Evolutionary conservation across 2,797 vertebrate species (phyloP).

Genomic region (Eupleurogrammus muticus): DNA sequence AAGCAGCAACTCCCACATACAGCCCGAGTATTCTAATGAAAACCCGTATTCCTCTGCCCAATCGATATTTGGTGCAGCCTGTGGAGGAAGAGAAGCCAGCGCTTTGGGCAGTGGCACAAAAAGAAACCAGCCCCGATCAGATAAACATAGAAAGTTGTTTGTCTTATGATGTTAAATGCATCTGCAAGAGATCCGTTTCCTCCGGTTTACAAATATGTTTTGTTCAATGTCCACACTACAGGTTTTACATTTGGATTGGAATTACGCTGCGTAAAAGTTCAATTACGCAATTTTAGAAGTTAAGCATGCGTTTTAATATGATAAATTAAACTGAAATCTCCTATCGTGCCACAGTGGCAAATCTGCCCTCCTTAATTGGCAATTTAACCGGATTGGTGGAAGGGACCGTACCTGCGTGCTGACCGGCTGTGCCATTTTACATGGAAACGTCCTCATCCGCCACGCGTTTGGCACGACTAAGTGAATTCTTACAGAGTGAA

Average conservation of each 20-base stretch:
- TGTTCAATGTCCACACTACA: neutral
- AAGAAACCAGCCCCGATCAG: no score
- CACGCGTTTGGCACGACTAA: neutral
- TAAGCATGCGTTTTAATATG: neutral
- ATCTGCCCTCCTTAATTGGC: neutral
- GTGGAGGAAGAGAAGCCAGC: no score
- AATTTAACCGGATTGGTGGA: neutral
- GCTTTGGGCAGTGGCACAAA: no score
- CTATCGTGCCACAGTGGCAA: neutral
- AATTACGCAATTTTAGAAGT: neutral
- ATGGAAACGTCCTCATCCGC: neutral
- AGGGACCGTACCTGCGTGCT: neutral
- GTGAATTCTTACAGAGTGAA: neutral
- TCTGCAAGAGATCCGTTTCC: neutral
- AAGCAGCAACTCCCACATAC: conserved; percentile 72
- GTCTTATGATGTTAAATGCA: neutral
- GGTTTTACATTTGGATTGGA: neutral
- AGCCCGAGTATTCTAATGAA: conserved; percentile 59
- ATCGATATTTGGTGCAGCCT: conserved; percentile 60
- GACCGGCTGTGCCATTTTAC: conserved; percentile 1
- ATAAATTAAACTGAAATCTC: neutral
- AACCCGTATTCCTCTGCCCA: conserved; percentile 50
- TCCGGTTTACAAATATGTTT: neutral
- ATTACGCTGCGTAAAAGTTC: conserved; percentile 51
- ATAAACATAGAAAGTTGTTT: conserved; percentile 1